phyloP scores from a whole-genome alignment of 2,113 vertebrate genomes.

The Tachysurus vachellii region DNA sequence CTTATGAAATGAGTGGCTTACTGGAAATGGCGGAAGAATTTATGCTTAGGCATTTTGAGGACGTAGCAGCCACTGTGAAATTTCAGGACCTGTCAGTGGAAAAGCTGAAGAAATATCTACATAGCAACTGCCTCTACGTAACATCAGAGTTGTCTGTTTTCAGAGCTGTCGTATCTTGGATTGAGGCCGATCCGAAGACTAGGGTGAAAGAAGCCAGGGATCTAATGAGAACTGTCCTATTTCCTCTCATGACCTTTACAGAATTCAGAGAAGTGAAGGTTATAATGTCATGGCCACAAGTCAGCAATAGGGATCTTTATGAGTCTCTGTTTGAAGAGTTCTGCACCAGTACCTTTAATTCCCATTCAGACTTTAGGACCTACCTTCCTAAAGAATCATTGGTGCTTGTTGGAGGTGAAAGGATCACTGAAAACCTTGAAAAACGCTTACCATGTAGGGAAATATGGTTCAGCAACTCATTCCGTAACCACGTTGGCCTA shows the following conservation, averaged over 20 bases:
- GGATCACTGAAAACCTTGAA: constrained; percentile 71
- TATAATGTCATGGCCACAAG: constrained; percentile 62
- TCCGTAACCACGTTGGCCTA: constrained; percentile 77
- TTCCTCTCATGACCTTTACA: constrained; percentile 82
- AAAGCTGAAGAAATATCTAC: constrained; percentile 77
- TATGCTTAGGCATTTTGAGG: constrained; percentile 79
- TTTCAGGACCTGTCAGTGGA: constrained; percentile 79
- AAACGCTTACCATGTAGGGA: constrained; percentile 71
- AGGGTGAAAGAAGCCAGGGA: constrained; percentile 69
- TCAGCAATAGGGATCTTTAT: constrained; percentile 56
- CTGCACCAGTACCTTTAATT: constrained; percentile 52
- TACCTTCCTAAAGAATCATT: constrained; percentile 78
- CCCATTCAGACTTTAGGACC: constrained; percentile 68
- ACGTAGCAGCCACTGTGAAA: constrained; percentile 73
- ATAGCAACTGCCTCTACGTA: constrained; percentile 74
- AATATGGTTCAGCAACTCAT: constrained; percentile 85
- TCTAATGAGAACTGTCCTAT: constrained; percentile 79
- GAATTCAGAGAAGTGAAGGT: constrained; percentile 81
- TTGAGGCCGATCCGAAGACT: constrained; percentile 71
- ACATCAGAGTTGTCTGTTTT: constrained; percentile 84
- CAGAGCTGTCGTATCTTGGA: constrained; percentile 79
- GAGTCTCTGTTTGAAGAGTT: constrained; percentile 57
- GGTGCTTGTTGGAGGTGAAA: constrained; percentile 85
- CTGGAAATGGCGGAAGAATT: constrained; percentile 74
- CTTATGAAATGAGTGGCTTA: constrained; percentile 74